A percentile compares a stretch with the other conserved stretches of the same genome.
Conservation (phyloP, 1,140 invertebrate species). For the Drosophila nannoptera region DNA sequence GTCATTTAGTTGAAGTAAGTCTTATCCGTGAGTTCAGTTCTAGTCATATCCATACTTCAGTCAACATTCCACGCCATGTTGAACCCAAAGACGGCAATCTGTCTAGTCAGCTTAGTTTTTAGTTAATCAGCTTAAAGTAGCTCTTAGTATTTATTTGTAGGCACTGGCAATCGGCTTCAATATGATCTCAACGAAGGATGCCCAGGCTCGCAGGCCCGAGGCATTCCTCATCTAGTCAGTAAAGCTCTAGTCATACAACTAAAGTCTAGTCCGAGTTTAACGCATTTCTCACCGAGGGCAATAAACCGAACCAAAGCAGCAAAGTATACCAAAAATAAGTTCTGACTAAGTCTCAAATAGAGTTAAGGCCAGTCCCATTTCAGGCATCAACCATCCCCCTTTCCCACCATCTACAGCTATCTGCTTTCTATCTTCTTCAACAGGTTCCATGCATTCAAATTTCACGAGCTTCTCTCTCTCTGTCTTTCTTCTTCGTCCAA, state of each 20-base stretch:
- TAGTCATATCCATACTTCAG: slow-evolving; percentile 61
- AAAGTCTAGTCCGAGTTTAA: slow-evolving; percentile 23
- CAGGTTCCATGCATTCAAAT: not conserved
- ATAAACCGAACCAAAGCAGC: slow-evolving; percentile 27
- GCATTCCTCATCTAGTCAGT: slow-evolving; percentile 51
- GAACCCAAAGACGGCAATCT: slow-evolving; percentile 38
- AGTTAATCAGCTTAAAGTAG: slow-evolving; percentile 18
- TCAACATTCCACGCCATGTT: slow-evolving; percentile 43
- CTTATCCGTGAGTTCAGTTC: slow-evolving; percentile 54
- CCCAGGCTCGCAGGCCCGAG: slow-evolving; percentile 2
- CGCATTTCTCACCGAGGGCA: slow-evolving; percentile 10
- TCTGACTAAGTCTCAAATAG: not conserved
- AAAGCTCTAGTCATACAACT: slow-evolving; percentile 37
- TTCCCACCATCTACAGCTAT: too few species aligned
- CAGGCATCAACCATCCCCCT: too few species aligned
- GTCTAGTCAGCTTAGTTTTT: slow-evolving; percentile 41
- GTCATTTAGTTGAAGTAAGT: slow-evolving; percentile 38
- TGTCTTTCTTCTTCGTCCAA: slow-evolving; percentile 4
- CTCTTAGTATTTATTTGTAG: slow-evolving; percentile 44
- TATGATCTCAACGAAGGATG: slow-evolving; percentile 47
- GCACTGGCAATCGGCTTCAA: slow-evolving; percentile 68
- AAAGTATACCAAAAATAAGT: slow-evolving; percentile 2
- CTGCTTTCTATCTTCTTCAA: too few species aligned
- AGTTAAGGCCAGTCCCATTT: slow-evolving; percentile 4
- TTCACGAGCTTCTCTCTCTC: too few species aligned